phyloP scores from a whole-genome alignment of 2,888 invertebrate species.

The Papilio gigon region DNA sequence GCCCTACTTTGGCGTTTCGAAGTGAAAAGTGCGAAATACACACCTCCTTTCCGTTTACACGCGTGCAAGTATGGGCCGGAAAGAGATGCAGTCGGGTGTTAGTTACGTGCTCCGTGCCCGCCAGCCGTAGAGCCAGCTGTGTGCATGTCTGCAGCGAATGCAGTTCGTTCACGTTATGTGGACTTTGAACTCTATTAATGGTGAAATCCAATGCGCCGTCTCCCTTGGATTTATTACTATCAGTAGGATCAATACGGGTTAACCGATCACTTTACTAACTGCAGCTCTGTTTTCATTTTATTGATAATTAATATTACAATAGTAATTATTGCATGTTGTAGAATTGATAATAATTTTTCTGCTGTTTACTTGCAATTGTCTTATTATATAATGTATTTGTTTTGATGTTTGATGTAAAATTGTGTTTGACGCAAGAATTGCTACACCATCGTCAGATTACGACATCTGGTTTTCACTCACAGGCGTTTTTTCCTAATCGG shows the following conservation, averaged over 20 bases:
- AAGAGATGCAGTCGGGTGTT: constrained; percentile 73
- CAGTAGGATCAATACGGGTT: constrained; percentile 62
- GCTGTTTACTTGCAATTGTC: constrained; percentile 6
- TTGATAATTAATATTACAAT: not conserved
- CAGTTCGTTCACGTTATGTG: constrained; percentile 68
- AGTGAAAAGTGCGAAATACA: constrained; percentile 64
- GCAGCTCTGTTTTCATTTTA: constrained; percentile 5
- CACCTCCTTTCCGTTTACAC: constrained; percentile 65
- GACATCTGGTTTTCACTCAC: constrained; percentile 57
- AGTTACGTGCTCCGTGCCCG: constrained; percentile 67
- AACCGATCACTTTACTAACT: constrained; percentile 29
- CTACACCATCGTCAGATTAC: constrained; percentile 38
- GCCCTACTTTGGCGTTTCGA: constrained; percentile 78
- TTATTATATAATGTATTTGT: constrained; percentile 26
- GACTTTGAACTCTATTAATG: constrained; percentile 79
- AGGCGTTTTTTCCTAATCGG: constrained; percentile 52
- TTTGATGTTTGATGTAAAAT: constrained; percentile 33
- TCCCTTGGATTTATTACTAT: constrained; percentile 63
- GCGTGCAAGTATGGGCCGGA: constrained; percentile 62
- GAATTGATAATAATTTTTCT: not conserved
- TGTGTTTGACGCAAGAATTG: constrained; percentile 54
- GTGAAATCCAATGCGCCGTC: constrained; percentile 64
- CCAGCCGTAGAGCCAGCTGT: constrained; percentile 72
- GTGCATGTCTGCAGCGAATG: constrained; percentile 60
- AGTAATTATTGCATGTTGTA: not conserved